Conservation (phyloP, 2,797 vertebrate genomes). For the Discoglossus pictus region DNA sequence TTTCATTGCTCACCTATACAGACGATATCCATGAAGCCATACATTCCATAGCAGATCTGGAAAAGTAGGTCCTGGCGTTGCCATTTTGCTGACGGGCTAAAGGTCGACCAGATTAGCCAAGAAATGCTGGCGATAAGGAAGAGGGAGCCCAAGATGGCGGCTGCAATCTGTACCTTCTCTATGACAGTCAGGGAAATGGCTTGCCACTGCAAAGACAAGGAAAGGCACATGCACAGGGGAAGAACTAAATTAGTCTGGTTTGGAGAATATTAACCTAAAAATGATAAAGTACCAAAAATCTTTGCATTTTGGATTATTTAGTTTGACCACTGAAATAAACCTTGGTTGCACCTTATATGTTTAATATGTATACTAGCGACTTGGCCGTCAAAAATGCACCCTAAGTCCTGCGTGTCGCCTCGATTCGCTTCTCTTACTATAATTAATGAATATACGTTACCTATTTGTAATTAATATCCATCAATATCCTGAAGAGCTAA, state of each 20-base stretch:
- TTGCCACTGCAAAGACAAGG: conserved; percentile 84
- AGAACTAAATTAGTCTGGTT: conserved; percentile 19
- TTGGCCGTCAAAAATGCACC: too few species aligned
- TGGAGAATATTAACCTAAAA: not conserved
- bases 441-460: too few species aligned
- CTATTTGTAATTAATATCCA: too few species aligned
- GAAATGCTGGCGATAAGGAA: conserved; percentile 99
- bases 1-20: conserved; percentile 87
- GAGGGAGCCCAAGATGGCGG: conserved; percentile 93
- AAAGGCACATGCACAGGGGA: conserved; percentile 12
- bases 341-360: too few species aligned
- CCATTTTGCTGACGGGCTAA: conserved; percentile 97
- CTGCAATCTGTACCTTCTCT: conserved; percentile 98
- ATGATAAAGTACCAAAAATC: too few species aligned
- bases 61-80: conserved; percentile 98
- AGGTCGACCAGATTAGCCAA: conserved; percentile 98
- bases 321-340: too few species aligned
- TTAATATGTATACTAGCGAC: too few species aligned
- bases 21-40: conserved; percentile 98
- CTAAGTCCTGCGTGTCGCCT: too few species aligned
- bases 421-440: too few species aligned
- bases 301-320: too few species aligned
- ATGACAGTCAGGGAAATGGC: conserved; percentile 98
- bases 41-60: conserved; percentile 99
- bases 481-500: too few species aligned